Percentiles rank a stretch among this genome's conserved stretches.
Evolutionary conservation across 2,797 vertebrate genomes (phyloP).

Genomic region (Clarias pachynema): DNA sequence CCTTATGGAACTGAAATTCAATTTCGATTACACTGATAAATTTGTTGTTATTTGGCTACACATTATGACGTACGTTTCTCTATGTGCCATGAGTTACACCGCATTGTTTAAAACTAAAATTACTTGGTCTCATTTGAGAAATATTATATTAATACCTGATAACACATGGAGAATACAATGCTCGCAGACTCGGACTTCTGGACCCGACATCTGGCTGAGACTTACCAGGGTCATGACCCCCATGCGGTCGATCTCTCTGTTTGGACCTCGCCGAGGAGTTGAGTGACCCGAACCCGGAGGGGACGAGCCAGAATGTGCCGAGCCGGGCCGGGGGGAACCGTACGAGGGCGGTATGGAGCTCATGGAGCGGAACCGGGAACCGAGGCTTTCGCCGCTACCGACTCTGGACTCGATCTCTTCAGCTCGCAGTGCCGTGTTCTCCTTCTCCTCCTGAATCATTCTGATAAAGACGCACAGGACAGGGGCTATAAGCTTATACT

Average conservation of each 20-base stretch:
- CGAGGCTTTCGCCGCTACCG: constrained; percentile 85
- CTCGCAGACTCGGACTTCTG: background rate
- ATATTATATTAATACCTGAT: background rate
- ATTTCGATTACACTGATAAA: background rate
- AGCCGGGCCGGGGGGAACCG: constrained; percentile 66
- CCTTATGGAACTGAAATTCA: background rate
- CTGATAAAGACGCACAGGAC: constrained; percentile 63
- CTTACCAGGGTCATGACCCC: constrained; percentile 95
- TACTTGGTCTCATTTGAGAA: background rate
- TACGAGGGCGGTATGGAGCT: constrained; percentile 81
- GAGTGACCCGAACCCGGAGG: constrained; percentile 88
- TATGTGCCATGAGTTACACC: background rate
- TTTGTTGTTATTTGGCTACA: background rate
- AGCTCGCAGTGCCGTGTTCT: constrained; percentile 88
- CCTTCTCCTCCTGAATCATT: constrained; percentile 98
- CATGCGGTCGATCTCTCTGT: constrained; percentile 90
- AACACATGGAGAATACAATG: constrained; percentile 5
- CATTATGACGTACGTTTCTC: background rate
- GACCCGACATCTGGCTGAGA: background rate
- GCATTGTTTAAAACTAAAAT: background rate
- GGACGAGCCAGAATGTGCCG: constrained; percentile 80
- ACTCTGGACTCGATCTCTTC: constrained; percentile 94
- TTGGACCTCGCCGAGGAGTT: constrained; percentile 86
- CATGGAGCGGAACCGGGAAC: constrained; percentile 84
- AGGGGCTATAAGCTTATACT: background rate